Evolutionary conservation across 1,140 invertebrate species (phyloP), one percentile per base, ranked within the genome.

Genomic region (Cydia splendana): DNA sequence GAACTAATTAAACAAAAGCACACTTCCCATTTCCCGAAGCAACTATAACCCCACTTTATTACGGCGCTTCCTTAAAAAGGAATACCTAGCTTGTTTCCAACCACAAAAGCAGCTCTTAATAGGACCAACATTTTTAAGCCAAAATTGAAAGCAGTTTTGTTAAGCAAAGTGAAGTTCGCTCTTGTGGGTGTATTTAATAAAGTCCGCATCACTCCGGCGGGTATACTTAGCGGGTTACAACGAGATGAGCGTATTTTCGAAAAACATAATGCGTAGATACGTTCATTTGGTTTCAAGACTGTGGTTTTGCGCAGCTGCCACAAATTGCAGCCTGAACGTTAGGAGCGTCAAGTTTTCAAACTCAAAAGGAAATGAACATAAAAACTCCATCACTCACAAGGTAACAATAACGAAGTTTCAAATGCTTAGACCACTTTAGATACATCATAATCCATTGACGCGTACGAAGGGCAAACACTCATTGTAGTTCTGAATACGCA

Each of bases 371-470:
- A 71, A 71, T 71, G 34, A 45, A 71, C 67, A 71, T 71, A 71
- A 71, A 71, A 71, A 45, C 34, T 71, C 67, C 67, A 71, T 71
- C 67, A 71, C 67, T 71, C 67, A 24, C 24, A 71, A 71, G 67
- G 67, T 71, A 71, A 38, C 67, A 38, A 71, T 38, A 34, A 69
- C 15, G 38, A 38, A 45, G 15, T 71, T 71, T 71, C 30, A 45
- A 28, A 13, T 34, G n/a, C 34, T 38, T n/a, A 38, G 2, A 42
- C 0, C n/a, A 20, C 67, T 71, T 9, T 18, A 18, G n/a, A 42
- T n/a, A 9, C 30, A 38, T 45, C 67, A 20, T 71, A 71, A 71
- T 71, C 67, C 67, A 71, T 71, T 20, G 67, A 42, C 67, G 67
- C 34, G 34, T 71, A 71, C n/a, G n/a, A 18, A 34, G 38, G n/a